Evolutionary conservation across 2,113 vertebrate genomes (phyloP), one percentile per base, ranked within the genome.

Genomic region (Peromyscus maniculatus): DNA sequence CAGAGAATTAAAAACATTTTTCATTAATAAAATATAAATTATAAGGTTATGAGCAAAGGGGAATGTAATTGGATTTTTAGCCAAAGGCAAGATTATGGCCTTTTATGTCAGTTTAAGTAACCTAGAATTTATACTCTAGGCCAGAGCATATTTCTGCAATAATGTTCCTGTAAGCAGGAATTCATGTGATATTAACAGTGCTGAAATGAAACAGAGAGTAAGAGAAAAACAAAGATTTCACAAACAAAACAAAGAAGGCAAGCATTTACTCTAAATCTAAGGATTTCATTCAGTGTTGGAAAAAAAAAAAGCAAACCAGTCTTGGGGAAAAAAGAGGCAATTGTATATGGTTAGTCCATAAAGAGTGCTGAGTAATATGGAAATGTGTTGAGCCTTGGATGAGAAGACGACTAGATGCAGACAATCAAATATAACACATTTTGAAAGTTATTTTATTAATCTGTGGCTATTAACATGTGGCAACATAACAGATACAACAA

Each of bases 21-120:
- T 95, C 62, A 97, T 97, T 97, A 97, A 74, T 96, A 97, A 97
- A 95, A 89, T 26, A 91, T 97, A 93, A 95, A 96, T 93, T 87
- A 87, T 93, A 93, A 94, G 79, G 89, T 96, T 86, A 97, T 87
- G 31, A 91, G 49, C 87, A 97, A 92, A 97, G 22, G 87, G 43
- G 97, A 52, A 93, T 91, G 43, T 97, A 97, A 97, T 97, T 97
- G 94, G 36, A 97, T 96, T 97, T 98, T 97, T 95, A 97, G 95
- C 93, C 93, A 95, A 92, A 95, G 96, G 96, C 96, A 96, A 97
- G 62, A 96, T 95, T 94, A 94, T 87, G 62, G 66, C 64, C 52
- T 93, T 96, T 97, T 96, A 91, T 96, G 83, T 87, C 82, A 97
- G 79, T 78, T 36, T 94, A 96, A 95, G 77, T 80, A 95, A 89